These are phyloP conservation scores for Prionailurus viverrinus DNA, from an alignment of 2,113 vertebrate species.

Conservation along the genomic window DNA sequence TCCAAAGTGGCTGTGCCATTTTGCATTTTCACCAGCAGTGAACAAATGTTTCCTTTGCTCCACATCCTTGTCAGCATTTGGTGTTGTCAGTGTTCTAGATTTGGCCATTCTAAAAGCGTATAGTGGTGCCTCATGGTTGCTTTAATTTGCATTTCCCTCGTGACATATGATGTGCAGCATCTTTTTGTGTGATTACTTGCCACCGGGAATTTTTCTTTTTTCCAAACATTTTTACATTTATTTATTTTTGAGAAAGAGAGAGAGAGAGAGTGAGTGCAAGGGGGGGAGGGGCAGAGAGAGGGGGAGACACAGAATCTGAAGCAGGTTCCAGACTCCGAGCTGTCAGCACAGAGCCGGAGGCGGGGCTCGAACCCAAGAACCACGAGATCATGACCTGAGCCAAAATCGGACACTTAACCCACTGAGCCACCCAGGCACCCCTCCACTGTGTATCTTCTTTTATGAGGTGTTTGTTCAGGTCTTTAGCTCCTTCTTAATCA, in stretches of 20 bases:
- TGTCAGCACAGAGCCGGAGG: too few relatives aligned
- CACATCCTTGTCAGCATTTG: background rate
- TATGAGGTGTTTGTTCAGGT: background rate
- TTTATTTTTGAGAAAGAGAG: too few relatives aligned
- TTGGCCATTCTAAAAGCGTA: background rate
- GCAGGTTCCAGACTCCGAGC: too few relatives aligned
- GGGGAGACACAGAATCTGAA: too few relatives aligned
- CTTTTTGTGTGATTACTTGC: background rate
- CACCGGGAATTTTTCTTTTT: background rate
- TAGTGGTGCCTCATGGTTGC: background rate
- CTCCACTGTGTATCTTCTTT: background rate
- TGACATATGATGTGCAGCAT: background rate
- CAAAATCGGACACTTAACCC: too few relatives aligned
- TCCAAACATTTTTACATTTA: too few relatives aligned
- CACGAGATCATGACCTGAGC: too few relatives aligned
- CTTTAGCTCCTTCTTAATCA: background rate
- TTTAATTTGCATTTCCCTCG: background rate
- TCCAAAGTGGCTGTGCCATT: background rate
- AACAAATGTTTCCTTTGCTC: background rate
- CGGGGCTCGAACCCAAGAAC: too few relatives aligned
- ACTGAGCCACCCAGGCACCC: too few relatives aligned
- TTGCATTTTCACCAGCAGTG: background rate
- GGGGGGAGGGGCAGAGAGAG: too few relatives aligned
- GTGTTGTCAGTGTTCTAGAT: background rate
- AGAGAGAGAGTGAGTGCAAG: too few relatives aligned